Evolutionary conservation across 2,888 invertebrate genomes (phyloP), one percentile per base, ranked within the genome.

Genomic region (Ophioninae sp.): DNA sequence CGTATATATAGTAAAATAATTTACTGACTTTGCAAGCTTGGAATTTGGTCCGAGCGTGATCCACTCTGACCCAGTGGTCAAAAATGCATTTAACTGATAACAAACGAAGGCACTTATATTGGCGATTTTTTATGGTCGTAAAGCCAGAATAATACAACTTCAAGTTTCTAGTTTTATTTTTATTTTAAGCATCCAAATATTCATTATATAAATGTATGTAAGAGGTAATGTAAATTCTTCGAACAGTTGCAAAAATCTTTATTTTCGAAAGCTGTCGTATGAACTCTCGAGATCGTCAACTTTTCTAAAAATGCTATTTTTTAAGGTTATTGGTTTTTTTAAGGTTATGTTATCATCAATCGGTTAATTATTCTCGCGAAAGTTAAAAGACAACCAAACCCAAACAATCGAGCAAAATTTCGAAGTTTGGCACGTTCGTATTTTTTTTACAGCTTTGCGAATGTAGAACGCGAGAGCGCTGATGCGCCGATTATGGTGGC

Each of bases 1-100:
- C 13, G 13, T 23, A 30, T 69, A 23, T 22, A 56, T 39, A 8
- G 10, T 6, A 10, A 51, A 10, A 51, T 17, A 51, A 51, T 17
- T 51, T 0, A 51, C 51, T 10, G 51, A 51, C 51, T 20, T 56
- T 9, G 13, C 22, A 22, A 68, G 30, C 51, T 56, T 51, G 69
- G n/a, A 69, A 69, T 56, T 69, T 20, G 67, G 22, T 67, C 44
- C 67, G 67, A 30, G 22, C 23, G 23, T 13, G 22, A 63, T 22
- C 20, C 39, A 44, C 44, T 30, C 56, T 51, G 23, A 56, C 30
- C 56, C 69, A 65, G n/a, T 56, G 7, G 22, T 10, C 2, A 51
- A 51, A 68, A 68, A 56, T 69, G 51, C 56, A 56, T 56, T 51
- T 51, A 23, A 23, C 7, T 30, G 69, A 69, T 69, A 69, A 67